Base-by-base conservation (phyloP, 2,113 vertebrate genomes). In the Syngnathoides biaculeatus region DNA sequence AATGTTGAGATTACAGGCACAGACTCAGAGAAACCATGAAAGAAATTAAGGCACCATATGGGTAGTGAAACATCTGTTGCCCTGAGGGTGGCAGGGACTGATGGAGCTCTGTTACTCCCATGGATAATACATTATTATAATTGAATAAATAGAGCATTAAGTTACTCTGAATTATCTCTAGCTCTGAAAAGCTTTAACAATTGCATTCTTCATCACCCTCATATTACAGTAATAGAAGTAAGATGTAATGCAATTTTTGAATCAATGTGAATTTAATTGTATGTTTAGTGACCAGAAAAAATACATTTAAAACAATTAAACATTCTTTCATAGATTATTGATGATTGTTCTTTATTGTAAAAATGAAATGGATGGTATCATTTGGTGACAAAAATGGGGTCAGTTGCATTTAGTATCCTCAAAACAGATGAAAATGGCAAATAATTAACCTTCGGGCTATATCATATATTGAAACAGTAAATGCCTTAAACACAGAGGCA, bases 11-110 rank as follows among this genome's bases (percentile, higher is more conserved):
- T 78, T 62, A 71, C 61, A 79, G 57, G 42, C 50, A 58, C 47
- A 74, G 63, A 66, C 11, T 64, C 63, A 71, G 59, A 69, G 68
- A 70, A 58, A 69, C 65, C 57, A 58, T 60, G 58, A 80, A 79
- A 78, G 65, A 80, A 84, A 62, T 80, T 81, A 87, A 74, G 74
- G 75, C 79, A 87, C 83, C 91, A 92, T 92, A 90, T 67, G 61
- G 77, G 87, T 86, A 71, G 75, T 84, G 84, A 84, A 89, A 89
- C 90, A 93, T 93, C 92, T 94, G 91, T 79, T 87, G 87, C 90
- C 91, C 90, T 52, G 87, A 86, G 91, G 89, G 78, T 79, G 68
- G 65, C 66, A 74, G 76, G 65, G 80, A 86, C 81, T 71, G 75
- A 74, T 83, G 85, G 78, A 78, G 85, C 78, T 75, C 70, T 76